phyloP scores from a whole-genome alignment of 2,888 invertebrate species.

The Tigriopus californicus region DNA sequence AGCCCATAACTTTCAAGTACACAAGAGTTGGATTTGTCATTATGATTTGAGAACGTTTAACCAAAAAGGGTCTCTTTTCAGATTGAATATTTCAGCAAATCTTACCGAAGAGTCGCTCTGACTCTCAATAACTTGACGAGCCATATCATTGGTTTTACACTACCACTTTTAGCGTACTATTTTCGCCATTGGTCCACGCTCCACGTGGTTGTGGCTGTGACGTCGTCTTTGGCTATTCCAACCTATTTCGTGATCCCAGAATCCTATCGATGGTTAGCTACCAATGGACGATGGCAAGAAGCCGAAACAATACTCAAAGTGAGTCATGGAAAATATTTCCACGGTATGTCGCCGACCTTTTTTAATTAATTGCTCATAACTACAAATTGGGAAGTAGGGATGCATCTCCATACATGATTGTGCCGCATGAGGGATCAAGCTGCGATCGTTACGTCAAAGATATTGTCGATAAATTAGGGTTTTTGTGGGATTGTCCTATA shows the following conservation, averaged over 20 bases:
- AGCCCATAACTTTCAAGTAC: background rate
- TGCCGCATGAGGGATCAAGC: no score
- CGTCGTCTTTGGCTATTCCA: background rate
- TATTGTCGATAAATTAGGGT: no score
- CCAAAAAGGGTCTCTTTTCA: background rate
- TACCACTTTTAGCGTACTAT: background rate
- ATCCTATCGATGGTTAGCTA: background rate
- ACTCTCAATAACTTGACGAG: background rate
- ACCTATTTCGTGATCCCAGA: slow-evolving; percentile 5
- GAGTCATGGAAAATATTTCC: no score
- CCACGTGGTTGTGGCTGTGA: background rate
- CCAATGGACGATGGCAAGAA: background rate
- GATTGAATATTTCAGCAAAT: slow-evolving; percentile 4
- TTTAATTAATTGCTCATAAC: no score
- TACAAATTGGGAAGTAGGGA: no score
- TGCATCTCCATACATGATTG: no score
- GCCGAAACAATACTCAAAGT: background rate
- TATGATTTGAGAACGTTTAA: background rate
- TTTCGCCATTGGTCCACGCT: background rate
- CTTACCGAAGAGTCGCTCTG: background rate
- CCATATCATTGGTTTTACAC: background rate
- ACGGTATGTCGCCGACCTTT: no score
- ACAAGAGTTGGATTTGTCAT: background rate
- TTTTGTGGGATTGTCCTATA: no score
- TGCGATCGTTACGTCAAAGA: no score